phyloP scores from a whole-genome alignment of 64 coral and sea anemone genomes.

The Actinia tenebrosa region DNA sequence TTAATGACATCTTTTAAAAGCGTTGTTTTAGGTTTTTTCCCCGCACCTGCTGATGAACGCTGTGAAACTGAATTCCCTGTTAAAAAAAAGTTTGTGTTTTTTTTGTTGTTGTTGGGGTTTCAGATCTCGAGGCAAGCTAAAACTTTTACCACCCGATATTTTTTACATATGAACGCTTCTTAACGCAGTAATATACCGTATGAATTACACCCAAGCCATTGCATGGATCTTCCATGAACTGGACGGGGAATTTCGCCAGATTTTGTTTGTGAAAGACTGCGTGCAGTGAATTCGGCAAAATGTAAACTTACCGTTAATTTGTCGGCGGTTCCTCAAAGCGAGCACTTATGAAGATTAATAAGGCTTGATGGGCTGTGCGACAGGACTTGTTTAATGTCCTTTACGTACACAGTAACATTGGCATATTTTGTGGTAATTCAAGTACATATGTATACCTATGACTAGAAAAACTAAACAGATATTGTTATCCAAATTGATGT shows the following conservation, averaged over 20 bases:
- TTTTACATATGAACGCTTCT: neutral
- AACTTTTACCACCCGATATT: neutral
- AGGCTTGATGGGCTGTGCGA: neutral
- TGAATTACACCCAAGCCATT: neutral
- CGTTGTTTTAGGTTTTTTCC: neutral
- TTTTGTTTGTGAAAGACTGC: neutral
- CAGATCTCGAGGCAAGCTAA: neutral
- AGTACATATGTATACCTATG: slow-evolving; percentile 7
- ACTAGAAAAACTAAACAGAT: neutral
- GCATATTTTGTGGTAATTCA: neutral
- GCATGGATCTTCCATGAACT: neutral
- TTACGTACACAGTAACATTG: neutral
- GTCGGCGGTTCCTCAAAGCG: neutral
- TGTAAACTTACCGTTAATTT: slow-evolving; percentile 6
- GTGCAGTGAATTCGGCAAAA: slow-evolving; percentile 7
- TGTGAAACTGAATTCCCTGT: neutral
- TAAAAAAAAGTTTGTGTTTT: neutral
- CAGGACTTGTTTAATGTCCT: slow-evolving; percentile 17
- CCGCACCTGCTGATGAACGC: neutral
- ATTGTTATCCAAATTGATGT: neutral
- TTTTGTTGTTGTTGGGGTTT: neutral
- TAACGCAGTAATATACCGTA: neutral
- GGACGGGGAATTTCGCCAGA: neutral
- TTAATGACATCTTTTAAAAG: slow-evolving; percentile 2
- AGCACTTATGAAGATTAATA: slow-evolving; percentile 10